These are phyloP conservation scores for Amblyraja radiata DNA, from an alignment of 2,797 vertebrate species.

Conservation along the genomic window DNA sequence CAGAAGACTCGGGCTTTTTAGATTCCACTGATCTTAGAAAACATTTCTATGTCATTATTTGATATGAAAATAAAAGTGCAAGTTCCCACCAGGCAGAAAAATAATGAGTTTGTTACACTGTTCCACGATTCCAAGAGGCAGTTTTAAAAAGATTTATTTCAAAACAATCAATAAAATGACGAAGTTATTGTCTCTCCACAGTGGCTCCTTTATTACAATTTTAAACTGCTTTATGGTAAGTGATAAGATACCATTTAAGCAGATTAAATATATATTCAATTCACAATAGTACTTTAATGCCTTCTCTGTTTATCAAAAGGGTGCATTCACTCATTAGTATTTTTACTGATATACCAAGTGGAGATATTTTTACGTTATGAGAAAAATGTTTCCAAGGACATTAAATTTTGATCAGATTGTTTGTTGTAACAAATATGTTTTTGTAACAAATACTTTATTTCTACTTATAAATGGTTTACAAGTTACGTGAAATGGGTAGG, in stretches of 20 bases:
- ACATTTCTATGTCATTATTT: constrained; percentile 34
- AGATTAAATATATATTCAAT: not conserved
- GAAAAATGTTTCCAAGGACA: not conserved
- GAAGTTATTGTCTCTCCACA: not conserved
- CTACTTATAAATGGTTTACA: not conserved
- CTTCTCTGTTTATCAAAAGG: not conserved
- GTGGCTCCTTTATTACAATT: not conserved
- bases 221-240: not conserved
- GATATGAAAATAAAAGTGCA: constrained; percentile 27
- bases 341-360: not conserved
- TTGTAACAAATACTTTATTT: not conserved
- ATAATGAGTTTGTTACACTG: constrained; percentile 10
- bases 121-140: not conserved
- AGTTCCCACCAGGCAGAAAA: not conserved
- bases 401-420: not conserved
- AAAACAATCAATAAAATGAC: not conserved
- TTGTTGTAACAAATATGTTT: not conserved
- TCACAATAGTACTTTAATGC: not conserved
- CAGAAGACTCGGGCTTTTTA: constrained; percentile 40
- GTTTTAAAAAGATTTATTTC: constrained; percentile 7
- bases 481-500: not conserved
- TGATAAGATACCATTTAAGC: not conserved
- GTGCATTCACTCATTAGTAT: not conserved
- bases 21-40: constrained; percentile 9
- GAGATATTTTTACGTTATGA: not conserved